Evolutionary conservation across 2,888 invertebrate genomes (phyloP), one percentile per base, ranked within the genome.

Genomic region (Drosophila antonietae): DNA sequence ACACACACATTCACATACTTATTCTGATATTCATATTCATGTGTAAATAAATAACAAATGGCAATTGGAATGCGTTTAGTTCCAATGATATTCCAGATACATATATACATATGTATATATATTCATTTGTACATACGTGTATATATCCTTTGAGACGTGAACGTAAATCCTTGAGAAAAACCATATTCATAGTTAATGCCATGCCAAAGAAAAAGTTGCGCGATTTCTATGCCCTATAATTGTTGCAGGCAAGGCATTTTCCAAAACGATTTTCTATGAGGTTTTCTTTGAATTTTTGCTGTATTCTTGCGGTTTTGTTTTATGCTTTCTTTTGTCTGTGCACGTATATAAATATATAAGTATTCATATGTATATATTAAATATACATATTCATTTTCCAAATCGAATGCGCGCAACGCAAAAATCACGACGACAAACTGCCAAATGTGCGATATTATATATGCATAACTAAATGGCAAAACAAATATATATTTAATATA

Each of bases 91-190:
- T 35, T 44, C 33, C 15, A 68, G 79, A 43, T 28, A 65, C 15
- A 51, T 12, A 37, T 14, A 10, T 7, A n/a, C 23, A 35, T 35
- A 57, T 10, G 20, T 20, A 20, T 20, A 44, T 64, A 6, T 18
- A 31, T 20, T 10, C 20, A n/a, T 8, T 10, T 33, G 2, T 66
- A 92, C 93, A 84, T 92, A 93, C 93, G 76, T 92, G 91, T 68
- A 93, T 83, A 82, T 93, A 93, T 91, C 92, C 93, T 88, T 92
- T 92, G 68, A 93, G 91, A 83, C 92, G 91, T 61, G 92, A 90
- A 39, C 92, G 93, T 65, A 93, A 81, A 81, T 93, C 93, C 91
- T 93, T 93, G 66, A 93, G 85, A 69, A 93, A 92, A 64, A 93
- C 92, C 92, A 93, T 92, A 73, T 93, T 93, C 89, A 93, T 92